Base-by-base conservation (phyloP, 2,113 vertebrate species). In the Leuciscus idus region DNA sequence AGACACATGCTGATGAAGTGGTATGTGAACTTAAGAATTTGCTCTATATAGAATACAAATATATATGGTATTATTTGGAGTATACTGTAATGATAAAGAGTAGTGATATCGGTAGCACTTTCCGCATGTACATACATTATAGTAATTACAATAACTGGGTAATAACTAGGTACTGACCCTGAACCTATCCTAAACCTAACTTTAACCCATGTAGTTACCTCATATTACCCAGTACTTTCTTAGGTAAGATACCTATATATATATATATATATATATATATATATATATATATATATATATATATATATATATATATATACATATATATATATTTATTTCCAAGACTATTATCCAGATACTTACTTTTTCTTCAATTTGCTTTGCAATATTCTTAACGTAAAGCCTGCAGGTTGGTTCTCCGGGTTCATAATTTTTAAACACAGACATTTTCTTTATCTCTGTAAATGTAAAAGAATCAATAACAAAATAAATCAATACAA, bases 341-440 rank as follows among this genome's bases (percentile, higher is more conserved):
- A 48, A 12, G 46, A 12, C 13, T 52, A 52, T 57, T 21, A 57
- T 57, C 55, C 19, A 57, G 72, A 43, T 61, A 92, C 94, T 76
- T 93, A 98, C 98, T 93, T 98, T 98, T 94, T 99, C 97, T 83
- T 97, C 96, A 91, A 97, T 97, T 92, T 97, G 97, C 91, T 97
- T 99, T 79, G 97, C 95, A 83, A 99, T 96, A 93, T 99, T 99
- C 94, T 99, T 99, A 92, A 99, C 97, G 83, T 99, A 99, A 89
- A 99, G 96, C 87, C 98, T 95, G 94, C 98, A 99, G 46, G 98
- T 99, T 19, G 97, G 97, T 91, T 99, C 98, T 48, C 98, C 98
- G 0, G 97, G 93, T 73, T 98, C 96, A 68, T 99, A 99, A 87
- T 96, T 97, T 94, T 97, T 99, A 93, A 97, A 99, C 89, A 99